Evolutionary conservation across 2,113 vertebrate genomes (phyloP).

Genomic region (Xenopus laevis): DNA sequence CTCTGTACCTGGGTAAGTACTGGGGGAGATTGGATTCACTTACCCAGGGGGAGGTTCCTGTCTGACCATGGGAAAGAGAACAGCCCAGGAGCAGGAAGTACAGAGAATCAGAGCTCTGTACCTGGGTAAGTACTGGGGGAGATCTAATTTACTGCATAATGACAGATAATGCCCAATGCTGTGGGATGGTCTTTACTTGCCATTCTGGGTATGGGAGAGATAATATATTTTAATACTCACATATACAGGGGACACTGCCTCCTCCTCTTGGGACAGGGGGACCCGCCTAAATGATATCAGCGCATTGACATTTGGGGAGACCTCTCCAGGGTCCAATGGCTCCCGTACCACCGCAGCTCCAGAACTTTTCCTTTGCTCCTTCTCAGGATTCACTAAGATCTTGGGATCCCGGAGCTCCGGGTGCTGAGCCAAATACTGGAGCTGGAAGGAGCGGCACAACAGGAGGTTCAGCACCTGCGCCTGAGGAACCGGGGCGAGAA

Average conservation of each 20-base stretch:
- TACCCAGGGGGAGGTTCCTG: no score
- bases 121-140: no score
- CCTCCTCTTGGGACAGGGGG: conserved; percentile 56
- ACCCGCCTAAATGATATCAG: conserved; percentile 87
- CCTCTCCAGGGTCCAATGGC: conserved; percentile 77
- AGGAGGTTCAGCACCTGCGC: conserved; percentile 84
- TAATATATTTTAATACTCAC: no score
- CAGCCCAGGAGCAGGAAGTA: no score
- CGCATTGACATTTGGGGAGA: conserved; percentile 85
- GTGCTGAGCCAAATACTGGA: conserved; percentile 77
- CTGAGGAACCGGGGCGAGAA: conserved; percentile 51
- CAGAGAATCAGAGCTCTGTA: no score
- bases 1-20: no score
- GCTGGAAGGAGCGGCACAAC: conserved; percentile 92
- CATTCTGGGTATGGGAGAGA: no score
- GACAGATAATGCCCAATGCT: no score
- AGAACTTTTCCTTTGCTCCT: conserved; percentile 14
- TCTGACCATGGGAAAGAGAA: no score
- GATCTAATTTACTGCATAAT: no score
- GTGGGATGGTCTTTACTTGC: no score
- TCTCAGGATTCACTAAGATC: conserved; percentile 26
- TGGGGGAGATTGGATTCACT: no score
- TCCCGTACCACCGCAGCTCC: conserved; percentile 52
- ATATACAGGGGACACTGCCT: background rate
- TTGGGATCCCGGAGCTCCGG: conserved; percentile 69